Conservation (phyloP, 2,113 vertebrate species). For the Thryonomys swinderianus region DNA sequence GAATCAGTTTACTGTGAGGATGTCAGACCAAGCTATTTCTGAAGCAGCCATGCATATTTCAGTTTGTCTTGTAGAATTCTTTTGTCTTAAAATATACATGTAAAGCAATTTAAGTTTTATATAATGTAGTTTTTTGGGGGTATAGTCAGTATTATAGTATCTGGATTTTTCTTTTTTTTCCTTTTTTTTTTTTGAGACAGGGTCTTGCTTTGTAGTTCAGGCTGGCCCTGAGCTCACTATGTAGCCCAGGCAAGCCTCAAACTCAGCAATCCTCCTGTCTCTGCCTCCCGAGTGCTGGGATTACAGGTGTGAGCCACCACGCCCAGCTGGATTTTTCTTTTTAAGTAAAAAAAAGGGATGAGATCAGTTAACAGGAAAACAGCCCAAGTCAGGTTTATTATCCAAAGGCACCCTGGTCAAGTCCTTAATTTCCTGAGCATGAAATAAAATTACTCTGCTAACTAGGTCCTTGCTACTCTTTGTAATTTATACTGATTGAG, state of each 20-base stretch:
- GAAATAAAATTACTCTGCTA: background rate
- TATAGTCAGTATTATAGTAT: background rate
- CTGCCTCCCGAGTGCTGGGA: too few species aligned
- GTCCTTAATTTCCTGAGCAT: background rate
- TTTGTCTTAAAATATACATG: background rate
- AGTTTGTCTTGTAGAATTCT: background rate
- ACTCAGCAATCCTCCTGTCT: too few species aligned
- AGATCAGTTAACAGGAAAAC: background rate
- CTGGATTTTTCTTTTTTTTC: background rate
- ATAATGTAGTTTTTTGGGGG: background rate
- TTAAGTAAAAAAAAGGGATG: background rate
- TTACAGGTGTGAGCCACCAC: too few species aligned
- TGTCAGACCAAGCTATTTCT: background rate
- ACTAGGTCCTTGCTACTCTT: background rate
- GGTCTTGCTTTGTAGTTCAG: too few species aligned
- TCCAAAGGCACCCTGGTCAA: background rate
- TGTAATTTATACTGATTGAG: background rate
- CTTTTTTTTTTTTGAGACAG: too few species aligned
- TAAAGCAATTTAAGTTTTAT: slow-evolving; percentile 5
- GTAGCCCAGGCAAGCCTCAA: too few species aligned
- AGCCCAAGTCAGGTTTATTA: background rate
- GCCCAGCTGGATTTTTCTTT: background rate
- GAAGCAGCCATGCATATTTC: background rate
- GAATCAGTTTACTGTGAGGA: background rate
- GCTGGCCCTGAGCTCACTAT: too few species aligned